Evolutionary conservation across 2,888 invertebrate species (phyloP).

Genomic region (Noctuana brunneofusca): DNA sequence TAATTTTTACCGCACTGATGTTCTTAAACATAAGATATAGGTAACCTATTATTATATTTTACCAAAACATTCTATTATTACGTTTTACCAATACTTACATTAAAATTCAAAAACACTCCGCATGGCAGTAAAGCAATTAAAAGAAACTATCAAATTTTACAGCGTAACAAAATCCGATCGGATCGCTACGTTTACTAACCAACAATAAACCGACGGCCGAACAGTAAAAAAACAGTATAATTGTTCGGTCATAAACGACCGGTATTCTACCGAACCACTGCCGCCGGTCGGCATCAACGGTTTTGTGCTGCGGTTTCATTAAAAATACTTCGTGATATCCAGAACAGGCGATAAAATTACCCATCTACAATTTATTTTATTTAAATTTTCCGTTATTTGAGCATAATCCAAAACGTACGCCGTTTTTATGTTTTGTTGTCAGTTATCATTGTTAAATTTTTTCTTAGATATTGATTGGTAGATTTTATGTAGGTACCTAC

Average conservation of each 20-base stretch:
- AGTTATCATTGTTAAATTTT: too few species aligned
- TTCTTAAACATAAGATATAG: too few species aligned
- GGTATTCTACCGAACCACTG: constrained; percentile 44
- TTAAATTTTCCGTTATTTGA: too few species aligned
- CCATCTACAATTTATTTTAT: too few species aligned
- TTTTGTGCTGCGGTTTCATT: constrained; percentile 2
- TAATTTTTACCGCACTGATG: too few species aligned
- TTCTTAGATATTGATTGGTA: too few species aligned
- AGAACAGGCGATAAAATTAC: neutral
- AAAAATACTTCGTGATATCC: neutral
- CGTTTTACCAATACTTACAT: constrained; percentile 9
- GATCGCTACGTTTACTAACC: constrained; percentile 54
- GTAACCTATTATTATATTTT: too few species aligned
- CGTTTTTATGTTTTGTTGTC: too few species aligned
- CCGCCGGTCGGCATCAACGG: constrained; percentile 35
- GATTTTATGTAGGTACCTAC: too few species aligned
- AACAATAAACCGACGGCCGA: constrained; percentile 53
- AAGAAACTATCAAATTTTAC: constrained; percentile 72
- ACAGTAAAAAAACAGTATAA: constrained; percentile 52
- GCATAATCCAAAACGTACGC: too few species aligned
- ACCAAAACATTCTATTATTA: neutral
- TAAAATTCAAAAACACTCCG: constrained; percentile 30
- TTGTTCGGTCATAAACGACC: constrained; percentile 57
- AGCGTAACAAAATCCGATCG: constrained; percentile 60
- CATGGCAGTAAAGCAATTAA: constrained; percentile 49